Conservation (phyloP, 2,888 invertebrate genomes). For the Phyllotreta cruciferae region DNA sequence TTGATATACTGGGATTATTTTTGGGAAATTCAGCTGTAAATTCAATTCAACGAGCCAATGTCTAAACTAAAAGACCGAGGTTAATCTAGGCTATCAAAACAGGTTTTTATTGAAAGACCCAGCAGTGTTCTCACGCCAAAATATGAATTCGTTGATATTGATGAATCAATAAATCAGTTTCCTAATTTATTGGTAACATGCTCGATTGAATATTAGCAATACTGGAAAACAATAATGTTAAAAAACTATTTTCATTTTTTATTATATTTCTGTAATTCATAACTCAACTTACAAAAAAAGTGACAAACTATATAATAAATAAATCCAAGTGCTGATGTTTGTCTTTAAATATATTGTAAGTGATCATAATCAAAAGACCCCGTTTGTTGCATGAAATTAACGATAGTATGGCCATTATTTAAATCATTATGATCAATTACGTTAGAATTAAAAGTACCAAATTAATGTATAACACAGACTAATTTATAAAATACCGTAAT, state of each 20-base stretch:
- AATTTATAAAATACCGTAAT: slow-evolving; percentile 3
- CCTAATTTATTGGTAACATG: background rate
- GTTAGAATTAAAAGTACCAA: slow-evolving; percentile 5
- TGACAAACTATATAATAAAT: slow-evolving; percentile 27
- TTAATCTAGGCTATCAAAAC: too few species aligned
- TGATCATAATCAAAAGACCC: slow-evolving; percentile 13
- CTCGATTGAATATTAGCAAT: background rate
- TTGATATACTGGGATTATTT: too few species aligned
- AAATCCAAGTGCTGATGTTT: slow-evolving; percentile 19
- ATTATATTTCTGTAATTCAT: slow-evolving; percentile 22
- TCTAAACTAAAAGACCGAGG: too few species aligned
- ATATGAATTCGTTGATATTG: too few species aligned
- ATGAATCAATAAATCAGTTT: too few species aligned
- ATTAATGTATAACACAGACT: slow-evolving; percentile 25
- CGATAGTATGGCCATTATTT: slow-evolving; percentile 13
- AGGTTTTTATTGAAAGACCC: too few species aligned
- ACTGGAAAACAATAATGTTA: background rate
- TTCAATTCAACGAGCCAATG: too few species aligned
- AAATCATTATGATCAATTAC: slow-evolving; percentile 17
- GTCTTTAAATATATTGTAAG: slow-evolving; percentile 12
- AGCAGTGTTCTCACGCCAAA: too few species aligned
- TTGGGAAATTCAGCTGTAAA: too few species aligned
- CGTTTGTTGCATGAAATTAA: slow-evolving; percentile 6
- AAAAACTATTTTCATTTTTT: slow-evolving; percentile 8
- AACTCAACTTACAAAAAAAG: slow-evolving; percentile 13